Evolutionary conservation across 2,797 vertebrate species (phyloP), one percentile per base, ranked within the genome.

Genomic region (Hybognathus amarus): DNA sequence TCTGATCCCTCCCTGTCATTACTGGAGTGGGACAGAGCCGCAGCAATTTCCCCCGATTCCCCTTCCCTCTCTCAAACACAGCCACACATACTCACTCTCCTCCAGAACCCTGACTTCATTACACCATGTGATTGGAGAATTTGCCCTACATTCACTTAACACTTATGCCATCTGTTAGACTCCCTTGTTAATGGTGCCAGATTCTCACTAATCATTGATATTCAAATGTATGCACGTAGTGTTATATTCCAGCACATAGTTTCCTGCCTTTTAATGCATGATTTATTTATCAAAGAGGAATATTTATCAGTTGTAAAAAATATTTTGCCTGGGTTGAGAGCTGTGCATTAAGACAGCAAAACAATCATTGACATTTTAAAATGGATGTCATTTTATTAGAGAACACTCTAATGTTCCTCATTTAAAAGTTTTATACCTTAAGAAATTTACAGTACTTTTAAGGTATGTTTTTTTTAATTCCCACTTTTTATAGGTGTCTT

Each of bases 111-210:
- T 15, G 38, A 45, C 87, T 84, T 84, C 74, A 76, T 84, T 82
- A 84, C 54, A 47, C 80, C 54, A 84, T 74, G 79, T 71, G 80
- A 78, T 54, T 85, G 74, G 84, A 77, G 80, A 79, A 85, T 87
- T 83, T 85, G 83, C 77, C 71, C 77, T 87, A 79, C 77, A 87
- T 82, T 85, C 71, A 74, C 79, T 85, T 87, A 85, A 82, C 82
- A 84, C 70, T 47, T 82, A 77, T 82, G 42, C 81, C 84, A 85
- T 86, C 79, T 86, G 84, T 82, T 85, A 83, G 78, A 79, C 74
- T 82, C 75, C 77, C 70, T 63, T n/a, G 56, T 78, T 85, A 85
- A 82, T 77, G 9, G 82, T 85, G 79, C 77, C 40, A 76, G 69
- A 84, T 87, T 56, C 85, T 74, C 82, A 12, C 50, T 33, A 84